Conservation (phyloP, 2,888 invertebrate species). For the Lordiphosa andalusiaca region DNA sequence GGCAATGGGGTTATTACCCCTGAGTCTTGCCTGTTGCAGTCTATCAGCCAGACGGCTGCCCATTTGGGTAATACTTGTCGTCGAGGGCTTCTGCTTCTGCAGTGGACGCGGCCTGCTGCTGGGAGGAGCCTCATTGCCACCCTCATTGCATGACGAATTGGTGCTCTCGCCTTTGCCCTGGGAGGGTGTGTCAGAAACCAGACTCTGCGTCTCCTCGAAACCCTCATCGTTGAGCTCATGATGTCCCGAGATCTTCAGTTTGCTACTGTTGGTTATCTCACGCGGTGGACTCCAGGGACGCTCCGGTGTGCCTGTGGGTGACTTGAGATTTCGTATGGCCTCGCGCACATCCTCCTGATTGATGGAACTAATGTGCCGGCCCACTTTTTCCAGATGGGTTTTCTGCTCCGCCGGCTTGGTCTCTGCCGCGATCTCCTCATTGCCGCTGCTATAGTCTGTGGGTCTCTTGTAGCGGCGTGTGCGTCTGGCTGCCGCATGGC, state of each 20-base stretch:
- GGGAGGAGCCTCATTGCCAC: slow-evolving; percentile 81
- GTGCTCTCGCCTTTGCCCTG: slow-evolving; percentile 85
- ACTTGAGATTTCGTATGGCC: slow-evolving; percentile 85
- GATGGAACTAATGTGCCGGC: slow-evolving; percentile 86
- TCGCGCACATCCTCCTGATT: slow-evolving; percentile 87
- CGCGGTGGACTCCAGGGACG: slow-evolving; percentile 83
- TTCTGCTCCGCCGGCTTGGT: slow-evolving; percentile 71
- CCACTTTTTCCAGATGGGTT: slow-evolving; percentile 80
- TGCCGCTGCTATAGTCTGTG: slow-evolving; percentile 83
- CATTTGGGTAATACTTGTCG: slow-evolving; percentile 52
- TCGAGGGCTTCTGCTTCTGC: slow-evolving; percentile 52
- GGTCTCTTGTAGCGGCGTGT: slow-evolving; percentile 89
- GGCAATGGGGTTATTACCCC: slow-evolving; percentile 30
- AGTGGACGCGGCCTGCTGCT: slow-evolving; percentile 44
- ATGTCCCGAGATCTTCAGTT: slow-evolving; percentile 66
- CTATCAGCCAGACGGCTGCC: slow-evolving; percentile 63
- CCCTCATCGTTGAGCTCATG: slow-evolving; percentile 91
- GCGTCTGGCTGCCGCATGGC: slow-evolving; percentile 89
- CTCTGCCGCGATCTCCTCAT: slow-evolving; percentile 81
- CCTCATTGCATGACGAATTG: slow-evolving; percentile 86
- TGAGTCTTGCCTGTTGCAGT: slow-evolving; percentile 57
- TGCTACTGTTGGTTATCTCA: slow-evolving; percentile 66
- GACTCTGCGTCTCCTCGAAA: slow-evolving; percentile 93
- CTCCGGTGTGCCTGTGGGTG: slow-evolving; percentile 84
- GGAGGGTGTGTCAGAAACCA: slow-evolving; percentile 92